phyloP scores from a whole-genome alignment of 2,113 vertebrate genomes.

The Eulacestoma nigropectus region DNA sequence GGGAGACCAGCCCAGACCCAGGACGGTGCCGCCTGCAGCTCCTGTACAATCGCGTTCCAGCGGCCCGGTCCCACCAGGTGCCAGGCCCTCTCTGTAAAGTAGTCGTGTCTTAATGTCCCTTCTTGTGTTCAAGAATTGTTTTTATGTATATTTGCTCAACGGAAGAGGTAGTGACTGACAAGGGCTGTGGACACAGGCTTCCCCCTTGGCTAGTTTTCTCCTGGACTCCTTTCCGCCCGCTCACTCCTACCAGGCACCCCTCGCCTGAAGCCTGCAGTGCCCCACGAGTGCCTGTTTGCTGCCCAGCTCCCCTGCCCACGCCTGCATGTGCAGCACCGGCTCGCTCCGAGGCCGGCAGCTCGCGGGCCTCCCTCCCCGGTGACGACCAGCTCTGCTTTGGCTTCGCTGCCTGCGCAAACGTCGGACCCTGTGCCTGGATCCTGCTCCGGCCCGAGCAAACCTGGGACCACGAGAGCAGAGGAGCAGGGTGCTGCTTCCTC shows the following conservation, averaged over 20 bases:
- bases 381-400: conserved; percentile 29
- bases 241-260: background rate
- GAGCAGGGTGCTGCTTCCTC: background rate
- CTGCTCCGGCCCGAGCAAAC: background rate
- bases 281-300: conserved; percentile 1
- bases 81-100: conserved; percentile 60
- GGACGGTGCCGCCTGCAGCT: conserved; percentile 54
- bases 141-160: conserved; percentile 65
- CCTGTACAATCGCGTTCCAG: conserved; percentile 66
- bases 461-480: background rate
- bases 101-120: conserved; percentile 63
- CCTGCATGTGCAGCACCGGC: conserved; percentile 50
- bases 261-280: conserved; percentile 47
- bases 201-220: conserved; percentile 45
- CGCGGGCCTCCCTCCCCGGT: background rate
- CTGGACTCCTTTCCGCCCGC: background rate
- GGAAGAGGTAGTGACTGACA: conserved; percentile 60
- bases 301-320: background rate
- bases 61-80: background rate
- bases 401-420: conserved; percentile 40
- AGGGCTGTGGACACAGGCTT: conserved; percentile 49
- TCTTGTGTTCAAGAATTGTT: conserved; percentile 59
- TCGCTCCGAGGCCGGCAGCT: background rate
- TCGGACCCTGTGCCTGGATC: conserved; percentile 33
- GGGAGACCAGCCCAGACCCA: background rate